Evolutionary conservation across 2,797 vertebrate species (phyloP).

Genomic region (Halcyon leucocephala): DNA sequence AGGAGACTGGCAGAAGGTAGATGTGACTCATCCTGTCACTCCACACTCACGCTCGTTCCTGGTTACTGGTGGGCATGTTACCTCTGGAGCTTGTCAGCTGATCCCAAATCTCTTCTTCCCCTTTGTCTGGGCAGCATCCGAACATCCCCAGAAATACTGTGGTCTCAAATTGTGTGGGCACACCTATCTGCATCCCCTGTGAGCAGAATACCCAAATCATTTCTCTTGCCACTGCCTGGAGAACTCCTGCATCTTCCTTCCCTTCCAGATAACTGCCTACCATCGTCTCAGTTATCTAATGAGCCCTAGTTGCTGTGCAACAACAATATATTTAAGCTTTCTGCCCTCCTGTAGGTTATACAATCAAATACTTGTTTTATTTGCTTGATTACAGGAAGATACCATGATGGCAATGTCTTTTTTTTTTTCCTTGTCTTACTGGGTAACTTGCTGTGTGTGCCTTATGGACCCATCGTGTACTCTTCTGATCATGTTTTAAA

Average conservation of each 20-base stretch:
- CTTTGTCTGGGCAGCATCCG: not conserved
- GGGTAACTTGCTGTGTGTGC: not conserved
- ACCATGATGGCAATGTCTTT: not conserved
- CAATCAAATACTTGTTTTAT: not conserved
- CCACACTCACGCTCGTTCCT: not conserved
- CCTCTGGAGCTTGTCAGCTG: not conserved
- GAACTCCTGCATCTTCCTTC: not conserved
- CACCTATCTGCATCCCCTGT: not conserved
- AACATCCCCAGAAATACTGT: not conserved
- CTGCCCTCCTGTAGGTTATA: not conserved
- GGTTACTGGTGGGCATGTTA: not conserved
- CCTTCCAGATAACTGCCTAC: not conserved
- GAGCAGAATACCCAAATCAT: not conserved
- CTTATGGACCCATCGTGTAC: not conserved
- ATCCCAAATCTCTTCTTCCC: not conserved
- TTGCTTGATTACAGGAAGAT: not conserved
- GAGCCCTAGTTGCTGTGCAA: not conserved
- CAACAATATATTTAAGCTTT: not conserved
- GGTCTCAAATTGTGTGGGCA: rapidly evolving
- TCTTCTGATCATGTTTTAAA: not conserved
- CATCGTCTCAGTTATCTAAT: rapidly evolving
- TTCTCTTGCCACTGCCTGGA: not conserved
- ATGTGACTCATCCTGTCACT: not conserved
- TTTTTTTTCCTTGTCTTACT: not conserved
- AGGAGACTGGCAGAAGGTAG: not conserved